These are phyloP conservation scores for Labeo catla DNA, from an alignment of 2,113 vertebrate genomes.

Conservation along the genomic window DNA sequence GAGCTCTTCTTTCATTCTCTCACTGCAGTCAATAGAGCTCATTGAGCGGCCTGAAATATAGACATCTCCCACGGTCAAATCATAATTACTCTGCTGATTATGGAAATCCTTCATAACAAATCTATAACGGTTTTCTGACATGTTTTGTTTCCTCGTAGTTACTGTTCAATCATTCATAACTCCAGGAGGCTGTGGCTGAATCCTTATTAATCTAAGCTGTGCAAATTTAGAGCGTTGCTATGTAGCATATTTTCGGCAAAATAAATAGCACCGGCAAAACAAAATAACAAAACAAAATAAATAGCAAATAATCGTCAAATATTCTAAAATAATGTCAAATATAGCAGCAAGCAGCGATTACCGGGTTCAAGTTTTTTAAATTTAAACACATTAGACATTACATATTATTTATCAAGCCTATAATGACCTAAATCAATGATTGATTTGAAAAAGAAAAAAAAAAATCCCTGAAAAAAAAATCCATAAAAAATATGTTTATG, in stretches of 20 bases:
- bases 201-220: slow-evolving; percentile 31
- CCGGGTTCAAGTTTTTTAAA: too few species aligned
- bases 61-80: slow-evolving; percentile 56
- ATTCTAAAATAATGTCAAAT: too few species aligned
- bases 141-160: slow-evolving; percentile 47
- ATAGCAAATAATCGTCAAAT: too few species aligned
- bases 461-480: too few species aligned
- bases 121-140: slow-evolving; percentile 17
- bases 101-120: slow-evolving; percentile 61
- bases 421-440: too few species aligned
- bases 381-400: too few species aligned
- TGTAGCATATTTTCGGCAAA: background rate
- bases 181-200: slow-evolving; percentile 2
- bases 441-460: too few species aligned
- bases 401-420: too few species aligned
- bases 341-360: too few species aligned
- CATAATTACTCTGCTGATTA: slow-evolving; percentile 63
- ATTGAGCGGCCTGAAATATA: slow-evolving; percentile 51
- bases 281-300: too few species aligned
- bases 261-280: background rate
- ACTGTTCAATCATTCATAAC: slow-evolving; percentile 20
- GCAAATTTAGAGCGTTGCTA: background rate
- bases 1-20: slow-evolving; percentile 35
- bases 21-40: slow-evolving; percentile 35
- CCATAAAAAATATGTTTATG: too few species aligned